phyloP scores from a whole-genome alignment of 64 coral and sea anemone species.

The Hydrozoanthus tunicans region DNA sequence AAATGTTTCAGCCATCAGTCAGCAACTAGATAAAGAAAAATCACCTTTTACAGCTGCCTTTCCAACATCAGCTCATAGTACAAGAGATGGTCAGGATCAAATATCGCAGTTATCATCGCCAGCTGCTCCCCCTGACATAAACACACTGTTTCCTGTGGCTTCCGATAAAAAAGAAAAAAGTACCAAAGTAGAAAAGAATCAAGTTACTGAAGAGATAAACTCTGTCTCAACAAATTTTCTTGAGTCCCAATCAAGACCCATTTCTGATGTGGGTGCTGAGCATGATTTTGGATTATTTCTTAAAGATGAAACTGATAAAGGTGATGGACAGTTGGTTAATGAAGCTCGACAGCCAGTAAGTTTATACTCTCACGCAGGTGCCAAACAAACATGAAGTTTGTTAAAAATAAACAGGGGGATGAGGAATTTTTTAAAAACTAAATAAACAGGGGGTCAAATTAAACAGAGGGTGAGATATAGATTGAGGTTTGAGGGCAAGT shows the following conservation, averaged over 20 bases:
- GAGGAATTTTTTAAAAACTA: no score
- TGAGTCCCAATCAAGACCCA: neutral
- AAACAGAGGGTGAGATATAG: no score
- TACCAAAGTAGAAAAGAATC: neutral
- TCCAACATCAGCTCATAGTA: neutral
- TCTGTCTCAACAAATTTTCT: neutral
- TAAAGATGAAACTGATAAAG: neutral
- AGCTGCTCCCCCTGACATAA: neutral
- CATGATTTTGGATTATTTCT: constrained; percentile 45
- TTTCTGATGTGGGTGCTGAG: neutral
- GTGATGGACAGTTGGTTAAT: neutral
- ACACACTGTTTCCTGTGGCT: neutral
- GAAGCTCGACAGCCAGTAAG: neutral
- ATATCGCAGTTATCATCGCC: neutral
- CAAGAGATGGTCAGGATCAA: neutral
- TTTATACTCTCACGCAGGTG: neutral
- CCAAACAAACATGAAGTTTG: neutral
- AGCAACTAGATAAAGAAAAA: neutral
- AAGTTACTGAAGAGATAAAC: neutral
- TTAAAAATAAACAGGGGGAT: neutral
- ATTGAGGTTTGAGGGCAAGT: no score
- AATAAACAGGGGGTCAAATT: no score
- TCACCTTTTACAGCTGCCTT: constrained; percentile 33
- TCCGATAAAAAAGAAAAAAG: neutral
- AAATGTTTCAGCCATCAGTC: neutral